Conservation (phyloP, 2,888 invertebrate genomes). For the Leistus spinibarbis region DNA sequence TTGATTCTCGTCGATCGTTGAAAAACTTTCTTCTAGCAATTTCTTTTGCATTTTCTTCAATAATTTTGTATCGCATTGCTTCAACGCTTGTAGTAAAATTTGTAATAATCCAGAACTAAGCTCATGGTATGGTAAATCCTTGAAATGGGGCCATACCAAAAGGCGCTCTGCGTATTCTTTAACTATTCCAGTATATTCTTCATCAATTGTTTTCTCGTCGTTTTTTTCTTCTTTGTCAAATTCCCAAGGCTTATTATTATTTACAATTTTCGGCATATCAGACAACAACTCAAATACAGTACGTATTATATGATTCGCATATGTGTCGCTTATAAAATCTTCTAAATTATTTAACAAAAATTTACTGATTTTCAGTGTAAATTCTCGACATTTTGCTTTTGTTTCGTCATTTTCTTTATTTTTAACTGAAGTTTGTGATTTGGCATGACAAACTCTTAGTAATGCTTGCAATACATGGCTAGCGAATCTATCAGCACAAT, state of each 20-base stretch:
- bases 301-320: slow-evolving; percentile 78
- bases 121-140: slow-evolving; percentile 71
- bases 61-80: slow-evolving; percentile 62
- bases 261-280: slow-evolving; percentile 62
- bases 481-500: slow-evolving; percentile 77
- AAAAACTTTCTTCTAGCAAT: slow-evolving; percentile 69
- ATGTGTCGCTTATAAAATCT: slow-evolving; percentile 79
- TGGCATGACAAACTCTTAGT: slow-evolving; percentile 62
- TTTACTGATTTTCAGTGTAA: slow-evolving; percentile 73
- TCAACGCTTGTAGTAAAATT: slow-evolving; percentile 66
- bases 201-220: slow-evolving; percentile 55
- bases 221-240: slow-evolving; percentile 40
- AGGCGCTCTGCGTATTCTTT: slow-evolving; percentile 69
- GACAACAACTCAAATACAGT: slow-evolving; percentile 73
- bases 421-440: slow-evolving; percentile 60
- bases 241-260: slow-evolving; percentile 38
- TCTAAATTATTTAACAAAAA: slow-evolving; percentile 84
- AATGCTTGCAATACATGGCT: slow-evolving; percentile 81
- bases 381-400: slow-evolving; percentile 64
- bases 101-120: slow-evolving; percentile 76
- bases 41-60: slow-evolving; percentile 64
- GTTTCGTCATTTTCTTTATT: slow-evolving; percentile 43
- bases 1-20: slow-evolving; percentile 47
- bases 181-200: slow-evolving; percentile 66
- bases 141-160: slow-evolving; percentile 77